Evolutionary conservation across 1,140 invertebrate species (phyloP).

Genomic region (Panulirus ornatus): DNA sequence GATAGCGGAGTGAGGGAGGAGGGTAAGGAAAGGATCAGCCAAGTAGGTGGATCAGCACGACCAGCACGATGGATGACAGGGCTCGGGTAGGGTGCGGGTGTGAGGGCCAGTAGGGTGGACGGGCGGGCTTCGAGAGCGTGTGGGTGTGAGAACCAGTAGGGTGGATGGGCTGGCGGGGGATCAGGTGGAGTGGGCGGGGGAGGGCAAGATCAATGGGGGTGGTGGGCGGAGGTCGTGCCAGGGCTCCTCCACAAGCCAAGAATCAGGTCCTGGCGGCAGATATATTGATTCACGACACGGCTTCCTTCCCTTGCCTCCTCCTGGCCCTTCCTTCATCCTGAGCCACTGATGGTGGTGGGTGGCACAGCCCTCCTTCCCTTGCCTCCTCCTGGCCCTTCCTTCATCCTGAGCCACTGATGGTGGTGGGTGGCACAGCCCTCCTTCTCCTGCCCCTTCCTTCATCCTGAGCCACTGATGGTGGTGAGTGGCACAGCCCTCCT

Average conservation of each 20-base stretch:
- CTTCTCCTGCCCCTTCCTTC: neutral
- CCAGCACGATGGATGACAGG: neutral
- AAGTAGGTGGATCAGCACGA: neutral
- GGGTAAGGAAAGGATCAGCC: neutral
- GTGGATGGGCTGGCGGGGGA: neutral
- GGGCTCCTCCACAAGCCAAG: no score
- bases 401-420: neutral
- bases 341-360: no score
- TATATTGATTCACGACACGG: constrained; percentile 1
- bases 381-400: neutral
- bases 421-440: no score
- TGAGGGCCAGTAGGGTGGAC: no score
- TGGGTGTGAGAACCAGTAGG: neutral
- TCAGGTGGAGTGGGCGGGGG: no score
- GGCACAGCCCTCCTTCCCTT: no score
- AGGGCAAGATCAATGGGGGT: no score
- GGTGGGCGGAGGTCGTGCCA: no score
- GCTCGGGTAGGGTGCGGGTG: no score
- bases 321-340: neutral
- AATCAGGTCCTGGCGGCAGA: neutral
- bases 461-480: neutral
- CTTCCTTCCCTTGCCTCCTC: neutral
- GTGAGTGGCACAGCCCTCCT: no score
- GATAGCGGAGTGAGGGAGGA: neutral
- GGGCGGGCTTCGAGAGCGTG: no score